A percentile compares a stretch with the other conserved stretches of the same genome.
These are phyloP conservation scores for Passer domesticus DNA, from an alignment of 2,113 vertebrate species.

Conservation along the genomic window DNA sequence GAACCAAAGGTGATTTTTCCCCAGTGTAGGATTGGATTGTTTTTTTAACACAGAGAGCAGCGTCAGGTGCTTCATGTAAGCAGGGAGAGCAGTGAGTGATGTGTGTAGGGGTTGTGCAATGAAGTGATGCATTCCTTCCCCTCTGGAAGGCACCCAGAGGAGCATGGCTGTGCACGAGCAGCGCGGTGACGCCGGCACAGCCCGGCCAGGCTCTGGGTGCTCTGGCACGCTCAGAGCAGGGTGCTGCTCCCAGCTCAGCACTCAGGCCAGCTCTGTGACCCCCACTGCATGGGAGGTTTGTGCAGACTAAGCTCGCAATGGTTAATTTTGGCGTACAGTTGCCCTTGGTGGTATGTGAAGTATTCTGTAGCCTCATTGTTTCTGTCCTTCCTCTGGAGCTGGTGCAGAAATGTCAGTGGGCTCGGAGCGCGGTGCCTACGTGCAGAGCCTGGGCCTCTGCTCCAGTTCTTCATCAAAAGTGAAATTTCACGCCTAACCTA, in stretches of 20 bases:
- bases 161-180: fast-evolving
- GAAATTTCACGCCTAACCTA: background rate
- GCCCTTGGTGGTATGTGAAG: conserved; percentile 48
- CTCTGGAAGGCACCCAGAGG: background rate
- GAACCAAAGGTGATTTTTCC: background rate
- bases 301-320: background rate
- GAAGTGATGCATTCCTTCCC: background rate
- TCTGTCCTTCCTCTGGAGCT: conserved; percentile 33
- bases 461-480: background rate
- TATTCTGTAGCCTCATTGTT: conserved; percentile 57
- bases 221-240: fast-evolving
- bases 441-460: background rate
- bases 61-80: background rate
- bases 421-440: background rate
- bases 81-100: background rate
- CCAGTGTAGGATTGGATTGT: background rate
- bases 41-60: background rate
- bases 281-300: background rate
- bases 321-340: conserved; percentile 58
- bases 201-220: background rate
- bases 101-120: background rate
- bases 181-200: fast-evolving
- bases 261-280: background rate
- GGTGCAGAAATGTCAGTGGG: conserved; percentile 29
- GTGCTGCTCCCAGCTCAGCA: background rate